Evolutionary conservation across 2,888 invertebrate species (phyloP).

Genomic region (Drosophila tripunctata): DNA sequence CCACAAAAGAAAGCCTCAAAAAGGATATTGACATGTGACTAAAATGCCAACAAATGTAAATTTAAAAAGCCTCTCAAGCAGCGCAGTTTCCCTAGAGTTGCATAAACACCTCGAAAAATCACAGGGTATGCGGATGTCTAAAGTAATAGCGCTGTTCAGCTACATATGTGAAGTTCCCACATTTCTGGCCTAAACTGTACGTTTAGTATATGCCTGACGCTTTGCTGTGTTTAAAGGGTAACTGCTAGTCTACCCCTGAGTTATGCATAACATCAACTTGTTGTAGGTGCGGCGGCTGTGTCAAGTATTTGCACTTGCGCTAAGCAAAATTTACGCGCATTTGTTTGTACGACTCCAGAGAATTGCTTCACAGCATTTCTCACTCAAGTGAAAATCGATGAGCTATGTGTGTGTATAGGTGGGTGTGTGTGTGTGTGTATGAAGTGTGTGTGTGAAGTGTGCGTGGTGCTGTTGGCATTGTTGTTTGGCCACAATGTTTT

Average conservation of each 20-base stretch:
- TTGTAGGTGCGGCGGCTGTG: conserved; percentile 72
- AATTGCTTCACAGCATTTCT: conserved; percentile 51
- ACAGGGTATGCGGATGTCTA: conserved; percentile 9
- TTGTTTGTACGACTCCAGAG: conserved; percentile 76
- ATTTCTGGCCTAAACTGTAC: too few species aligned
- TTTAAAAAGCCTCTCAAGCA: conserved; percentile 13
- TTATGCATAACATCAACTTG: conserved; percentile 4
- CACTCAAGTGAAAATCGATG: conserved; percentile 76
- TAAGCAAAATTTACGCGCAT: conserved; percentile 80
- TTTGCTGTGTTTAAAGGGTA: conserved; percentile 6
- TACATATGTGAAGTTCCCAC: too few species aligned
- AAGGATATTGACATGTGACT: conserved; percentile 73
- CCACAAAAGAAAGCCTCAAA: conserved; percentile 47
- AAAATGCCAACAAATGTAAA: conserved; percentile 48
- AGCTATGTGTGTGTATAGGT: conserved; percentile 1
- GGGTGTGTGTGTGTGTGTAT: conserved; percentile 12
- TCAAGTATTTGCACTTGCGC: conserved; percentile 78
- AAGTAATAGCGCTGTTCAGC: too few species aligned
- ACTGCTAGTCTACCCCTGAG: conserved; percentile 17
- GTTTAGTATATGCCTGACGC: neutral
- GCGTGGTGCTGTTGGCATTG: conserved; percentile 62
- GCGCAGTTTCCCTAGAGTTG: neutral
- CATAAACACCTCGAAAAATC: neutral
- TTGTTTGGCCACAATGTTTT: conserved; percentile 76
- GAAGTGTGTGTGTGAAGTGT: conserved; percentile 45